Conservation (phyloP, 2,888 invertebrate species). For the Parasteatoda lunata region DNA sequence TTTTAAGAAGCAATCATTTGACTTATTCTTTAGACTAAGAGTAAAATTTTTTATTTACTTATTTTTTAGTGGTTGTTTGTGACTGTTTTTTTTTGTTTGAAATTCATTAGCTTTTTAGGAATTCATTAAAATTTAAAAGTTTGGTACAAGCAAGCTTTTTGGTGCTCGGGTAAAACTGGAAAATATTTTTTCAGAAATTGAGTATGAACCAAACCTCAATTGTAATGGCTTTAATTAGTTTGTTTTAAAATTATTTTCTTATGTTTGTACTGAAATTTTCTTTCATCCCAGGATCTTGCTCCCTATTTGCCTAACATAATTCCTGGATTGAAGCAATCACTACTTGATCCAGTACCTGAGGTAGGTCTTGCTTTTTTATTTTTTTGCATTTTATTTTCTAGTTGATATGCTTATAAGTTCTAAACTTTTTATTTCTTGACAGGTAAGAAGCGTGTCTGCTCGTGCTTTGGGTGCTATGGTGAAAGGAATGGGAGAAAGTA, state of each 20-base stretch:
- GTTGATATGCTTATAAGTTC: not conserved
- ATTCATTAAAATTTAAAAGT: too few species aligned
- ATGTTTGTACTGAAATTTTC: conserved; percentile 1
- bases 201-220: not conserved
- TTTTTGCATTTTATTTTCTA: not conserved
- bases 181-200: not conserved
- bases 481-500: conserved; percentile 95
- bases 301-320: conserved; percentile 97
- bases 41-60: too few species aligned
- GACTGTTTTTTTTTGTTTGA: too few species aligned
- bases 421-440: conserved; percentile 40
- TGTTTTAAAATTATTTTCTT: not conserved
- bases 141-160: too few species aligned
- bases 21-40: too few species aligned
- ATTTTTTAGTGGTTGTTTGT: too few species aligned
- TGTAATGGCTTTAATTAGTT: not conserved
- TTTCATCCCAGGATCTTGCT: conserved; percentile 82
- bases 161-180: not conserved
- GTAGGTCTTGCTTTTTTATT: conserved; percentile 74
- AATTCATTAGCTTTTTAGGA: too few species aligned
- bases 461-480: conserved; percentile 98
- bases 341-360: conserved; percentile 98
- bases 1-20: too few species aligned
- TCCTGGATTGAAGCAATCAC: conserved; percentile 94
- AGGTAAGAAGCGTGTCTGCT: conserved; percentile 94